Evolutionary conservation across 2,113 vertebrate species (phyloP), one percentile per base, ranked within the genome.

Genomic region (Oxygymnocypris stewartii): DNA sequence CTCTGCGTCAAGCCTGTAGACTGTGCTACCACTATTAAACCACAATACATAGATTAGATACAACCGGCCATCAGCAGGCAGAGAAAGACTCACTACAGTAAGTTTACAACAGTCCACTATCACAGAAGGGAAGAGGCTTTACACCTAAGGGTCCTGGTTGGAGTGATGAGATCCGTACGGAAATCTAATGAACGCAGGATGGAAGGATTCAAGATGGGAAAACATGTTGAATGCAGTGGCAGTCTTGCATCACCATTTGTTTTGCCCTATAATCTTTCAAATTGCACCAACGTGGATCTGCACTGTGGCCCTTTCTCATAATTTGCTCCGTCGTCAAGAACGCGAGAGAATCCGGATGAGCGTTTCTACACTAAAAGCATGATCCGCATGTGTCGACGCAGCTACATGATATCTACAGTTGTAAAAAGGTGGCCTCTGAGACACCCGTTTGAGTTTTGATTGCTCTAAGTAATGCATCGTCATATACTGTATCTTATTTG

Each of bases 51-150:
- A 88, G 91, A 81, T 76, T 65, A 90, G 90, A 91, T 88, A 92
- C 89, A 92, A 78, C 92, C 89, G 91, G 92, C 93, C 92, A 90
- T 69, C 90, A 91, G 92, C 91, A 89, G 94, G 93, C 92, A 92
- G 94, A 94, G 93, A 92, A 94, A 94, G 92, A 93, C 93, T 92
- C 91, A 94, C 93, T 95, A 95, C 95, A 96, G 94, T 94, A 94
- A 93, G 90, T 92, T 93, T 92, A 93, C 93, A 94, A 95, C 93
- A 94, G 94, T 93, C 92, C 91, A 89, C 92, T 89, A 87, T 88
- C 79, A 91, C 87, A 91, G 88, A 89, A 75, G 92, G 94, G 91
- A 93, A 92, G 93, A 92, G 91, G 88, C 91, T 88, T 59, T 92
- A 92, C 92, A 61, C 94, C 92, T 85, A 91, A 86, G 88, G 88